phyloP scores from a whole-genome alignment of 2,113 vertebrate genomes.

The Macrotus californicus region DNA sequence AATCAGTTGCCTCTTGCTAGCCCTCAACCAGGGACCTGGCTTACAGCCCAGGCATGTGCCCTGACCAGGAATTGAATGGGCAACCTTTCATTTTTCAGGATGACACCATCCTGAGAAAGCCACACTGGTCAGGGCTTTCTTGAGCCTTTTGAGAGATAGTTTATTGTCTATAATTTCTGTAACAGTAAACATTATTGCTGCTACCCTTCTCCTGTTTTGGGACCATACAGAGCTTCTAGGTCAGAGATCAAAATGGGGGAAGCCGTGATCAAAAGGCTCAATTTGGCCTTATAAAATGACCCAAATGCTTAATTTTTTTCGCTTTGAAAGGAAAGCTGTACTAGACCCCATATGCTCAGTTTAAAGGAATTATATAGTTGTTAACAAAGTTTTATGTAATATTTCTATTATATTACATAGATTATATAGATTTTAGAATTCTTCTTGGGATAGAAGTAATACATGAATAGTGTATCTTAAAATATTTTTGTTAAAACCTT shows the following conservation, averaged over 20 bases:
- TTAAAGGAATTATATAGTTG: neutral
- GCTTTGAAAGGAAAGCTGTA: neutral
- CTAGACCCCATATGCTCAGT: neutral
- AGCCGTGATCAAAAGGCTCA: neutral
- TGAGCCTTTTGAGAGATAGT: neutral
- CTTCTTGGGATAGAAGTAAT: neutral
- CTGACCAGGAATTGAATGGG: no score
- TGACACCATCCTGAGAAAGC: no score
- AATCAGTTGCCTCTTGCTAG: no score
- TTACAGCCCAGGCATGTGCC: no score
- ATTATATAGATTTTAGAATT: constrained; percentile 21
- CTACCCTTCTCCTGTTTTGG: neutral
- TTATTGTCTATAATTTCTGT: neutral
- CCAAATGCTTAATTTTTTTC: neutral
- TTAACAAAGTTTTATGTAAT: neutral
- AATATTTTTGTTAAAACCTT: neutral
- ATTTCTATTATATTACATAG: neutral
- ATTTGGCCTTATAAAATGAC: neutral
- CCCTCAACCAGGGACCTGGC: no score
- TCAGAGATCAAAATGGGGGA: neutral
- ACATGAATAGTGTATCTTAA: neutral
- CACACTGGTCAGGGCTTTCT: neutral
- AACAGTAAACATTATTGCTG: neutral
- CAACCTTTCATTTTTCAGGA: no score
- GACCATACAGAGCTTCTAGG: neutral